Evolutionary conservation across 2,113 vertebrate species (phyloP), one percentile per base, ranked within the genome.

Genomic region (Pontoporia blainvillei): DNA sequence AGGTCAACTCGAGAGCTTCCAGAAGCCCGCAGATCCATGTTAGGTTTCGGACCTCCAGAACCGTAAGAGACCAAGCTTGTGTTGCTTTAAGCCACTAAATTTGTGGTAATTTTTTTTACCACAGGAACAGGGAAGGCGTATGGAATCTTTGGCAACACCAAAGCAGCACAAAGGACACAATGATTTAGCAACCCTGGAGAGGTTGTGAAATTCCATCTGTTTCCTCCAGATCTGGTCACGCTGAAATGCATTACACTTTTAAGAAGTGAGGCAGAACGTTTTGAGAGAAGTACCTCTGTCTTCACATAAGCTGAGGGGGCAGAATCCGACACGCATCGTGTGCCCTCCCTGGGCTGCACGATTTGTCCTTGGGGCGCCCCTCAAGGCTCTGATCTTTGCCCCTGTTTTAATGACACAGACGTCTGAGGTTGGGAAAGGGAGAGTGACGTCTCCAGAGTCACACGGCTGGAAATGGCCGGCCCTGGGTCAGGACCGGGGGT

Each of bases 291-390:
- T 0, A 1, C 44, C 27, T 49, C 36, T n/a, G n/a, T 54, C 46
- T 34, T 18, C 36, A 31, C 27, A 67, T 69, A 57, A 85, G 79
- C 52, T 27, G 31, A 10, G 69, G n/a, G 72, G 5, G 44, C 67
- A 46, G 85, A 18, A 27, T 12, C 59, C 17, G 9, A 6, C 10
- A 1, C 18, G 21, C 4, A 69, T 2, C 15, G 0, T 0, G 6
- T 1, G 34, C 25, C 57, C 11, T 29, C 54, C 12, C 13, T 8
- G 11, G 34, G 44, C 46, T 12, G 5, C 39, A 36, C 3, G 1
- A 1, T 12, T 2, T 18, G 8, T 23, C 21, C 66, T 25, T 6
- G 25, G 12, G 90, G 69, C 23, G 20, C 14, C 82, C 82, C 64
- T 25, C 57, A 5, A 0, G 8, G 36, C 34, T 39, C 54, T 14